These are phyloP conservation scores for Ophonus ardosiacus DNA, from an alignment of 2,888 invertebrate genomes.

Conservation along the genomic window DNA sequence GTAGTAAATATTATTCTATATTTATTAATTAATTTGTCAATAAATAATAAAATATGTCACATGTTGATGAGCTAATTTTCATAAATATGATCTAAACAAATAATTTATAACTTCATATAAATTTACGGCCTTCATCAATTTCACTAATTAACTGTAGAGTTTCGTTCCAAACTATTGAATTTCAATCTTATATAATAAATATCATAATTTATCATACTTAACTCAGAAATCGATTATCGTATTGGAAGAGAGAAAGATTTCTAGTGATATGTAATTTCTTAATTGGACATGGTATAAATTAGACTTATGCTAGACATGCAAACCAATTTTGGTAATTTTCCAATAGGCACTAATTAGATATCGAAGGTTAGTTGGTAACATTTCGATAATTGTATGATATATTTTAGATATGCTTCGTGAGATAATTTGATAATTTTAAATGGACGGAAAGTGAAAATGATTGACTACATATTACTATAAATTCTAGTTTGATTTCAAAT, in stretches of 20 bases:
- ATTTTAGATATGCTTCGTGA: constrained; percentile 1
- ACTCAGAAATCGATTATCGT: constrained; percentile 15
- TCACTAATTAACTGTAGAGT: constrained; percentile 17
- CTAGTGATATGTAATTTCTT: constrained; percentile 3
- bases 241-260: constrained; percentile 5
- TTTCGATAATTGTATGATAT: constrained; percentile 29
- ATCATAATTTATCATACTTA: constrained; percentile 46
- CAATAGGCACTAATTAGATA: constrained; percentile 24
- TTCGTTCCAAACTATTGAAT: constrained; percentile 6
- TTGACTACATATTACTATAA: background rate
- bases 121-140: constrained; percentile 33
- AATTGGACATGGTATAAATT: constrained; percentile 27
- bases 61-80: constrained; percentile 23
- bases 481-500: background rate
- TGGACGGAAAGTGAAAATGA: background rate
- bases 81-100: background rate
- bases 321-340: constrained; percentile 24
- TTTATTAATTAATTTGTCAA: background rate
- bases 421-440: constrained; percentile 1
- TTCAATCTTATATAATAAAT: constrained; percentile 27
- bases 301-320: constrained; percentile 11
- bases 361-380: constrained; percentile 20
- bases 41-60: background rate
- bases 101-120: constrained; percentile 37
- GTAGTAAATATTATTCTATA: too few relatives aligned